Evolutionary conservation across 2,888 invertebrate species (phyloP).

Genomic region (Xestia c-nigrum): DNA sequence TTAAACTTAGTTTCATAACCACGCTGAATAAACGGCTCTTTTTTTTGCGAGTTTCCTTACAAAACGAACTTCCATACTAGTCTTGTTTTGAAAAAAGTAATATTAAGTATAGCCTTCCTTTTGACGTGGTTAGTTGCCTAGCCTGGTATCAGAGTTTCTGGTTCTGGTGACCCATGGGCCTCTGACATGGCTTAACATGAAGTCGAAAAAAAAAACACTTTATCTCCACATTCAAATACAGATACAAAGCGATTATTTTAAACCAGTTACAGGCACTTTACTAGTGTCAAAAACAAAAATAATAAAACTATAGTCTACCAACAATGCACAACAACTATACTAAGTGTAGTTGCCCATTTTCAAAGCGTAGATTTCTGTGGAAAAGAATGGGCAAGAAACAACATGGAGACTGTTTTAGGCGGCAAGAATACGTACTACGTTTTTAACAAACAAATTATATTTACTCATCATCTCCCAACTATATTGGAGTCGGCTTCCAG

Average conservation of each 20-base stretch:
- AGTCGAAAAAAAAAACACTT: background rate
- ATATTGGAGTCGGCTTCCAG: too few species aligned
- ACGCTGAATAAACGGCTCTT: background rate
- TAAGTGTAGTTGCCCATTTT: background rate
- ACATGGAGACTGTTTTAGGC: background rate
- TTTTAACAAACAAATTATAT: background rate
- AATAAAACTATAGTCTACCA: too few species aligned
- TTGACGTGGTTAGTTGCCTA: too few species aligned
- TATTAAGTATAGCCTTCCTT: too few species aligned
- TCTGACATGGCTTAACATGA: too few species aligned
- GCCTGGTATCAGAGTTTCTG: too few species aligned
- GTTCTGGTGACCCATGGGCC: too few species aligned
- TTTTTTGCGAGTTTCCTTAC: background rate
- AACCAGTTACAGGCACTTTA: too few species aligned
- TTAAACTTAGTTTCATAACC: background rate
- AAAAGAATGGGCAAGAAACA: background rate
- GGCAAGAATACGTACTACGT: background rate
- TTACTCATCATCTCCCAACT: background rate
- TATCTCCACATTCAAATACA: background rate
- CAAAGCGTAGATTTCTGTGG: background rate
- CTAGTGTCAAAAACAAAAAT: too few species aligned
- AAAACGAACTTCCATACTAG: rapidly evolving
- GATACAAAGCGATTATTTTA: background rate
- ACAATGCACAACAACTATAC: background rate
- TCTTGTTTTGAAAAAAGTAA: background rate